These are phyloP conservation scores for Oryzaephilus surinamensis DNA, from an alignment of 1,140 invertebrate species.

Conservation along the genomic window DNA sequence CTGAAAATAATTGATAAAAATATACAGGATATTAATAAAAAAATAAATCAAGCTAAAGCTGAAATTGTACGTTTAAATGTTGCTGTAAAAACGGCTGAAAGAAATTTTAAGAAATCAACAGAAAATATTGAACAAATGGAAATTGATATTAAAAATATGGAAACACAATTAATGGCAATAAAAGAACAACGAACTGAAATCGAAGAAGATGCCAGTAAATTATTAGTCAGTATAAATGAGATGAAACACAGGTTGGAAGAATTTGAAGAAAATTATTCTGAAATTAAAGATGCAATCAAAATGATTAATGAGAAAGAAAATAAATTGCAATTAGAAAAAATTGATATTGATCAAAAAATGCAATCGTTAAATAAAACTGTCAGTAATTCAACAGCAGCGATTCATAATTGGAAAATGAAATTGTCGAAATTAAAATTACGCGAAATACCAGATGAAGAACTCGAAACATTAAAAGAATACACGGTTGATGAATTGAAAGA, in stretches of 20 bases:
- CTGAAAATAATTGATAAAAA: conserved; percentile 62
- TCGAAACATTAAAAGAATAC: conserved; percentile 44
- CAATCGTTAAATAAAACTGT: conserved; percentile 53
- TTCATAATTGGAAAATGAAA: conserved; percentile 21
- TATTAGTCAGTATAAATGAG: conserved; percentile 43
- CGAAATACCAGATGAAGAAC: conserved; percentile 47
- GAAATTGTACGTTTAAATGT: conserved; percentile 70
- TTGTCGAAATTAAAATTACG: conserved; percentile 56
- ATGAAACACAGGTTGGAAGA: conserved; percentile 38
- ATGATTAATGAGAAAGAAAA: conserved; percentile 52
- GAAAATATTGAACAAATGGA: conserved; percentile 61
- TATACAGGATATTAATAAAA: conserved; percentile 53
- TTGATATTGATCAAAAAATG: conserved; percentile 67
- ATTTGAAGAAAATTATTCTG: conserved; percentile 42
- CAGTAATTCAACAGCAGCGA: conserved; percentile 45
- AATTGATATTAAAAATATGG: conserved; percentile 53
- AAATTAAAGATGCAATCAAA: conserved; percentile 40
- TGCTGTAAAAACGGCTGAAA: conserved; percentile 70
- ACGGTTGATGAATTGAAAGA: conserved; percentile 58
- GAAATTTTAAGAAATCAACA: conserved; percentile 62
- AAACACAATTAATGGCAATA: conserved; percentile 49
- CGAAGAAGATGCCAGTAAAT: conserved; percentile 43
- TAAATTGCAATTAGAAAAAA: conserved; percentile 54
- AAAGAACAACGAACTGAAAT: conserved; percentile 48
- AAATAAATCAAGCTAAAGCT: conserved; percentile 58